These are phyloP conservation scores for Sinhomidia bicolor DNA, from an alignment of 2,888 invertebrate species.

Conservation along the genomic window DNA sequence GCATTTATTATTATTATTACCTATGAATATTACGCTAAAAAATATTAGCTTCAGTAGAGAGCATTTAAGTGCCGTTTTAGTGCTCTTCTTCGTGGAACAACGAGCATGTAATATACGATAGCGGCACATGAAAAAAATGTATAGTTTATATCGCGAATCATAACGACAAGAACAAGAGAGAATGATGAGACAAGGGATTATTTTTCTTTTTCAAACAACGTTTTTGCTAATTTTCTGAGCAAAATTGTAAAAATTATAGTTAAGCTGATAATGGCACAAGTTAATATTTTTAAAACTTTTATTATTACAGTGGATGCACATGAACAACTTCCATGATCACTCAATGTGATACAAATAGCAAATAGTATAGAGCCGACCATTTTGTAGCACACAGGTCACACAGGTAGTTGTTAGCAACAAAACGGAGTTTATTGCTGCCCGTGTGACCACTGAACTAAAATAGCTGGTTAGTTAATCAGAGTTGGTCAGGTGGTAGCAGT, in stretches of 20 bases:
- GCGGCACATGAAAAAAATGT: not conserved
- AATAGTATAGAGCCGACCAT: not conserved
- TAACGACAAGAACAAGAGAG: constrained; percentile 4
- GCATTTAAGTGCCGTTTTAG: constrained; percentile 57
- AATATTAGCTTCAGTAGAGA: not conserved
- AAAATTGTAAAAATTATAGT: constrained; percentile 21
- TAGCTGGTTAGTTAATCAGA: not conserved
- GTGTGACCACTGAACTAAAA: not conserved
- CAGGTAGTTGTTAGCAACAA: not conserved
- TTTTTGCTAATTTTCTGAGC: constrained; percentile 15
- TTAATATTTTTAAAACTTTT: constrained; percentile 38
- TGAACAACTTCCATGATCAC: not conserved
- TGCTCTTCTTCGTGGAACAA: constrained; percentile 61
- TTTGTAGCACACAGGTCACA: not conserved
- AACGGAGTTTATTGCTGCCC: not conserved
- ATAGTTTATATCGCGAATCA: constrained; percentile 28
- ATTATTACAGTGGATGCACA: constrained; percentile 40
- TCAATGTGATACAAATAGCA: not conserved
- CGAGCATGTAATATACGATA: not conserved
- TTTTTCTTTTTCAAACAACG: constrained; percentile 2
- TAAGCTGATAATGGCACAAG: constrained; percentile 8
- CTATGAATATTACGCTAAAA: constrained; percentile 16
- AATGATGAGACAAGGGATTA: not conserved
- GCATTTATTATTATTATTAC: constrained; percentile 40
- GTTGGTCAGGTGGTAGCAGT: constrained; percentile 26